phyloP scores from a whole-genome alignment of 1,140 invertebrate species.

The Zaprionus davidi region DNA sequence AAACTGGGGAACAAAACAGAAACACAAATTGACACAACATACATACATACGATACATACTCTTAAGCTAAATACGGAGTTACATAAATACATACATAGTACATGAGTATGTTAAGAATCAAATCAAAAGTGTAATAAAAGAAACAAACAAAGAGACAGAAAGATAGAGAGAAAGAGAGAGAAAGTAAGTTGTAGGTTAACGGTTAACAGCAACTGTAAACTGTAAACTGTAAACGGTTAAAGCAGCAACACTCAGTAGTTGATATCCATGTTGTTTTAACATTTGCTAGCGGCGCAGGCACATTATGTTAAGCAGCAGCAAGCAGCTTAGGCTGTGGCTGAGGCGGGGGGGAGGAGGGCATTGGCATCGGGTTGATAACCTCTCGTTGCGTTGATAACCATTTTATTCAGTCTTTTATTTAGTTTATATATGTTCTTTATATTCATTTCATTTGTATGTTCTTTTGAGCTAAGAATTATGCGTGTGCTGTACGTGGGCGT shows the following conservation, averaged over 20 bases:
- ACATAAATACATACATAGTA: conserved; percentile 37
- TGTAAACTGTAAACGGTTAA: conserved; percentile 41
- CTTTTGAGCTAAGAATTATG: conserved; percentile 20
- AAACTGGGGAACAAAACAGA: conserved; percentile 20
- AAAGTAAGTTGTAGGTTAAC: conserved; percentile 40
- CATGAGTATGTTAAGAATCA: conserved; percentile 36
- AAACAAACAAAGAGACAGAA: conserved; percentile 5
- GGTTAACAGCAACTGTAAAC: conserved; percentile 49
- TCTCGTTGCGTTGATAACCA: conserved; percentile 16
- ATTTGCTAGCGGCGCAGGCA: conserved; percentile 36
- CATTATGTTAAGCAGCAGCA: conserved; percentile 37
- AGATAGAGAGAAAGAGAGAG: neutral
- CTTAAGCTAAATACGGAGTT: conserved; percentile 28
- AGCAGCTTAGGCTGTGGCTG: conserved; percentile 47
- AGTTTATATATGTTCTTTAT: neutral
- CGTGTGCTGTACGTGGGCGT: conserved; percentile 56
- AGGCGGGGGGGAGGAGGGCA: conserved; percentile 26
- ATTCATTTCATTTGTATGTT: conserved; percentile 33
- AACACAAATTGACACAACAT: conserved; percentile 14
- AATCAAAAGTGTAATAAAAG: conserved; percentile 5
- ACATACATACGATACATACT: conserved; percentile 26
- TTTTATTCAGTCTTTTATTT: conserved; percentile 4
- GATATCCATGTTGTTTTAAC: conserved; percentile 51
- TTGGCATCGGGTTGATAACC: conserved; percentile 29
- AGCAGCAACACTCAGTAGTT: conserved; percentile 61